Percentiles rank a stretch among this genome's conserved stretches.
Evolutionary conservation across 2,797 vertebrate genomes (phyloP).

Genomic region (Lagothrix lagotricha): DNA sequence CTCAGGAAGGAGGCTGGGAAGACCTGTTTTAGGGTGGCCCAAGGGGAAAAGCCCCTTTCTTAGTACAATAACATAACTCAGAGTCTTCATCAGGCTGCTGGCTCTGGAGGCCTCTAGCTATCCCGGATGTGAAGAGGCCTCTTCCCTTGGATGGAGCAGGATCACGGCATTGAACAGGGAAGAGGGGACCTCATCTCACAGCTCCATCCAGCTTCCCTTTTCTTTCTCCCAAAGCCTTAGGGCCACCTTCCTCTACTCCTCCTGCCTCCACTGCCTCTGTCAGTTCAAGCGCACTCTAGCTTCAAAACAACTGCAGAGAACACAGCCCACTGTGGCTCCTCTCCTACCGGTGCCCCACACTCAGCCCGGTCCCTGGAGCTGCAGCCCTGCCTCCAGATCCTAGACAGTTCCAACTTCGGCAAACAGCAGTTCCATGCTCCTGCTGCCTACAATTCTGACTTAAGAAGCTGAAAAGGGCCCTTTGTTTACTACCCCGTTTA

Average conservation of each 20-base stretch:
- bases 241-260: neutral
- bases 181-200: neutral
- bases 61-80: neutral
- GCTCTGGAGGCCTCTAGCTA: neutral
- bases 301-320: constrained; percentile 8
- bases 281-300: neutral
- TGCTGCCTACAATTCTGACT: neutral
- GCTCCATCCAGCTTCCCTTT: neutral
- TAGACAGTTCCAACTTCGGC: neutral
- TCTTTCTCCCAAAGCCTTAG: neutral
- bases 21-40: neutral
- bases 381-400: neutral
- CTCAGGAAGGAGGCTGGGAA: neutral
- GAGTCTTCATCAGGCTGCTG: neutral
- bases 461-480: neutral
- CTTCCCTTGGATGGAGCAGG: neutral
- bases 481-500: neutral
- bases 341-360: neutral
- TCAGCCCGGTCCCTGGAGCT: neutral
- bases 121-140: neutral
- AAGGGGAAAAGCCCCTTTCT: neutral
- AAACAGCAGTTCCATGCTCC: neutral
- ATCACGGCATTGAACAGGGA: neutral
- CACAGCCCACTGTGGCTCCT: neutral
- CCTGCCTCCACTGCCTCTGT: neutral